Evolutionary conservation across 2,888 invertebrate genomes (phyloP).

Genomic region (Tachystola acroxantha): DNA sequence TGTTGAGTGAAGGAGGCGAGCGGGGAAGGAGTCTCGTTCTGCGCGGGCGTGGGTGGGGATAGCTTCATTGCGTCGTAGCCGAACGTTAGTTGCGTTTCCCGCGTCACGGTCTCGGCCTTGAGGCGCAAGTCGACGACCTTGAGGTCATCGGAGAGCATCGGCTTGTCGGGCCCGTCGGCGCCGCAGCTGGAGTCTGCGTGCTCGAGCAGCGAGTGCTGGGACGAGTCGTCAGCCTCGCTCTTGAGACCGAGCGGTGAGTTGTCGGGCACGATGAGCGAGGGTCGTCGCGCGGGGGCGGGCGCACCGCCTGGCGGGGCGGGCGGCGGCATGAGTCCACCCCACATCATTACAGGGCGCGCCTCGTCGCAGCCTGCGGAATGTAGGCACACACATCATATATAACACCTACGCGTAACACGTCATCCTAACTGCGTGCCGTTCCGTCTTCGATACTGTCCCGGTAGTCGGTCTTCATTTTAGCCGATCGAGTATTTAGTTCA

Average conservation of each 20-base stretch:
- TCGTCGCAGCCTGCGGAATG: conserved; percentile 51
- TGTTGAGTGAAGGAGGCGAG: conserved; percentile 64
- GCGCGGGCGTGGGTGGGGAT: conserved; percentile 63
- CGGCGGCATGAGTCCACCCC: conserved; percentile 69
- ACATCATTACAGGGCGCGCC: conserved; percentile 46
- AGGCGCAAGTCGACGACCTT: conserved; percentile 83
- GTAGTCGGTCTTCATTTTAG: conserved; percentile 8
- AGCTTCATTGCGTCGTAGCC: conserved; percentile 74
- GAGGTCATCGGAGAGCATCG: conserved; percentile 50
- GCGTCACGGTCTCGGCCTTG: conserved; percentile 77
- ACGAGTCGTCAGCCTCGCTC: conserved; percentile 82
- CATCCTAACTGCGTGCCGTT: conserved; percentile 9
- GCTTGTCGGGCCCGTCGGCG: conserved; percentile 28
- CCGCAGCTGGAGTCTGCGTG: conserved; percentile 46
- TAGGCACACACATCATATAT: conserved; percentile 4
- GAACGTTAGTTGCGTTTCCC: conserved; percentile 38
- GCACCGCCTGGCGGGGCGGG: conserved; percentile 85
- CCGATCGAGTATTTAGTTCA: not conserved
- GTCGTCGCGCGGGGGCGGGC: conserved; percentile 80
- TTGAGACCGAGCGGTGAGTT: conserved; percentile 79
- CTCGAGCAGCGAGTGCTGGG: conserved; percentile 79
- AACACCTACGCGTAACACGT: conserved; percentile 6
- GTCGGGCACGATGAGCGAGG: conserved; percentile 79
- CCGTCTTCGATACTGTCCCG: conserved; percentile 3
- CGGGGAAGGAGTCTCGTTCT: conserved; percentile 52